Conservation (phyloP, 2,797 vertebrate genomes). For the Mastacembelus armatus region DNA sequence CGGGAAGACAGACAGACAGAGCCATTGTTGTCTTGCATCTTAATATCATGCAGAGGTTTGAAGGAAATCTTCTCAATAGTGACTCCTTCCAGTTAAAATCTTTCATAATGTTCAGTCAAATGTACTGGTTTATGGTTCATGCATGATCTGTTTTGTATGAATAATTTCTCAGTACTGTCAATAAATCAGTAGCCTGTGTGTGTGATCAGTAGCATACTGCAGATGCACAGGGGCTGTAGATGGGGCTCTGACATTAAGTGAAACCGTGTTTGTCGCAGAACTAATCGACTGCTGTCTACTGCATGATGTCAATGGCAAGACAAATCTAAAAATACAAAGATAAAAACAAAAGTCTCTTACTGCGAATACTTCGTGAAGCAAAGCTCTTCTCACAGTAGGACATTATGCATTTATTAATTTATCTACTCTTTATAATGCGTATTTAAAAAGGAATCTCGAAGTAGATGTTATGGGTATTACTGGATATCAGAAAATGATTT, state of each 20-base stretch:
- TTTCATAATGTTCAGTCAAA: conserved; percentile 9
- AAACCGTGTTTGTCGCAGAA: neutral
- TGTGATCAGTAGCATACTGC: too few species aligned
- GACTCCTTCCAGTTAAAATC: neutral
- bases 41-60: conserved; percentile 22
- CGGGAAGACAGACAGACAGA: conserved; percentile 36
- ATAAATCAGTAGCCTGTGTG: neutral
- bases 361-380: too few species aligned
- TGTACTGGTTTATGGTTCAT: neutral
- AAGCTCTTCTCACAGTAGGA: neutral
- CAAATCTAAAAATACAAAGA: neutral
- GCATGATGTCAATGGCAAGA: neutral
- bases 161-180: neutral
- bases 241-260: neutral
- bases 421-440: neutral
- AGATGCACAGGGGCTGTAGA: neutral
- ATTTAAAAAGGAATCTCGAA: conserved; percentile 1
- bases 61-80: neutral
- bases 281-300: neutral
- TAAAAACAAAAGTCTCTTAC: neutral
- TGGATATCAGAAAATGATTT: neutral
- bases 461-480: neutral
- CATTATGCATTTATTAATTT: neutral
- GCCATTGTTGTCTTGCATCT: conserved; percentile 46
- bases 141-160: conserved; percentile 1